Conservation (phyloP, 2,113 vertebrate genomes). For the Cacatua alba region DNA sequence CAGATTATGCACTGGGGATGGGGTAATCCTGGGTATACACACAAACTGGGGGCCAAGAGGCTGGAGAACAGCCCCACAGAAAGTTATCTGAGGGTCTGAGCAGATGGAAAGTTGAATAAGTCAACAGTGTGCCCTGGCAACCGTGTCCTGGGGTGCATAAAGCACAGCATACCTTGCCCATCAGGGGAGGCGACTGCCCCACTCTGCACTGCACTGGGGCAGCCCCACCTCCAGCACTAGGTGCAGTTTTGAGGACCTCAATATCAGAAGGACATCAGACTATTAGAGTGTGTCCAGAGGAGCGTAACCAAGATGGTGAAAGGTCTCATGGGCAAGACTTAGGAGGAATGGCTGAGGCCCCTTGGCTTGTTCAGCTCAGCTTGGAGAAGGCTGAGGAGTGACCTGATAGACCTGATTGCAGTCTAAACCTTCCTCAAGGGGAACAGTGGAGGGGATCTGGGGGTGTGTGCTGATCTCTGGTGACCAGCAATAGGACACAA, state of each 20-base stretch:
- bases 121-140: background rate
- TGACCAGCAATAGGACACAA: accelerated
- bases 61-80: background rate
- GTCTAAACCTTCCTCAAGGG: background rate
- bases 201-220: background rate
- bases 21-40: background rate
- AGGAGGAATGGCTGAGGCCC: background rate
- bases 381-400: background rate
- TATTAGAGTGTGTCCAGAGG: too few species aligned
- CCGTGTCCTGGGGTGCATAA: background rate
- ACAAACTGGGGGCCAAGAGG: background rate
- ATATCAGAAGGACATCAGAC: too few species aligned
- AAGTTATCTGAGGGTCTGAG: background rate
- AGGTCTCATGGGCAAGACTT: too few species aligned
- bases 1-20: too few species aligned
- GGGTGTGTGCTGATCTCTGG: background rate
- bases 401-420: background rate
- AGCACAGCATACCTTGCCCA: background rate
- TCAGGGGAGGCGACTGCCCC: background rate
- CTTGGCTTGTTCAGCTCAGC: background rate
- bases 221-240: background rate
- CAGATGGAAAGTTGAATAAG: background rate
- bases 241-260: background rate
- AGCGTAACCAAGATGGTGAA: too few species aligned
- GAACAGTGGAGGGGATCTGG: background rate